These are phyloP conservation scores for Streptopelia turtur DNA, from an alignment of 2,797 vertebrate species.

Conservation along the genomic window DNA sequence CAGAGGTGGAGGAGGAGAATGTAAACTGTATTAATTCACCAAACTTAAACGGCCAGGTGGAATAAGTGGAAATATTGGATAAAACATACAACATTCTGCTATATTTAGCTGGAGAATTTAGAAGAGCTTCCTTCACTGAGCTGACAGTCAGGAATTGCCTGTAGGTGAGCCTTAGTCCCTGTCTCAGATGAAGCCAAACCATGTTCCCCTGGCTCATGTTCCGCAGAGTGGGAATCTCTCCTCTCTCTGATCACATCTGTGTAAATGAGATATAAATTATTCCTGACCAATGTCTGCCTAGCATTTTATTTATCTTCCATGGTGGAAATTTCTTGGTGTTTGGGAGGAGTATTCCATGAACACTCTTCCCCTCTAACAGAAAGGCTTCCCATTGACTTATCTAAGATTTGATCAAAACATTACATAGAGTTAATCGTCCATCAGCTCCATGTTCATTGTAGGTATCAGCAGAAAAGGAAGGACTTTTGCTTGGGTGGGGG, in stretches of 20 bases:
- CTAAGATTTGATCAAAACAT: background rate
- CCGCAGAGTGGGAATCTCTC: accelerated
- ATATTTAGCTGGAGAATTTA: background rate
- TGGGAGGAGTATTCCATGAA: background rate
- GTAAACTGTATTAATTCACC: background rate
- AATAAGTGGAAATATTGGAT: background rate
- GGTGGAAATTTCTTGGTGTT: background rate
- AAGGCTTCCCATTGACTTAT: background rate
- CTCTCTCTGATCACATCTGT: background rate
- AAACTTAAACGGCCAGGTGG: background rate
- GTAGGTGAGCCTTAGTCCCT: background rate
- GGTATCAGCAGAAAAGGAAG: background rate
- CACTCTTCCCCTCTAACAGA: background rate
- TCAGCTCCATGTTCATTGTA: background rate
- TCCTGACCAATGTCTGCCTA: background rate
- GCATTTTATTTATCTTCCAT: background rate
- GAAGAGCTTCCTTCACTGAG: background rate
- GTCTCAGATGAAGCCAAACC: accelerated
- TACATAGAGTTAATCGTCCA: background rate
- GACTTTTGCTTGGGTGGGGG: background rate
- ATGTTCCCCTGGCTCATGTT: background rate
- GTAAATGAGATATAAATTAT: background rate
- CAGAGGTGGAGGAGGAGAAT: background rate
- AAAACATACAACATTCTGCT: background rate
- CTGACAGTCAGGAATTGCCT: background rate